A percentile compares a stretch with the other conserved stretches of the same genome.
Evolutionary conservation across 1,140 invertebrate genomes (phyloP).

Genomic region (Plectrocnemia conspersa): DNA sequence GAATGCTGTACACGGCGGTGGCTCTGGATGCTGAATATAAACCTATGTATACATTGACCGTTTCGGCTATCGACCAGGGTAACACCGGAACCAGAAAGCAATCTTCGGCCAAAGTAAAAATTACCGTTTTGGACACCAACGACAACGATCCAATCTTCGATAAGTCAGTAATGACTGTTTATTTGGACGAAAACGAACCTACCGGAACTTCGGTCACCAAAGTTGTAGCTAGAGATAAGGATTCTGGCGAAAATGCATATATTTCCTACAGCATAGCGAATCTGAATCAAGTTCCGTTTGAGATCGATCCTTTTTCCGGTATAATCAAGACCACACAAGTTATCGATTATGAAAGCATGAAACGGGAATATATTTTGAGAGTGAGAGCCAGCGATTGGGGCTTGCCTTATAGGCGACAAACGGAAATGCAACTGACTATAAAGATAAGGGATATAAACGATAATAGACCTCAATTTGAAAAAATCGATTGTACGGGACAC

Average conservation of each 20-base stretch:
- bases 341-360: conserved; percentile 89
- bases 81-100: conserved; percentile 77
- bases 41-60: conserved; percentile 84
- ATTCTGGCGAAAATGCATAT: conserved; percentile 91
- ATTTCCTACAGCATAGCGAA: conserved; percentile 92
- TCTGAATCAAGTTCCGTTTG: conserved; percentile 84
- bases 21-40: conserved; percentile 83
- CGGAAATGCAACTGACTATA: conserved; percentile 79
- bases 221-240: conserved; percentile 79
- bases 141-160: conserved; percentile 90
- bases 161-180: conserved; percentile 59
- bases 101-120: conserved; percentile 84
- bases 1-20: conserved; percentile 82
- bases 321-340: conserved; percentile 74
- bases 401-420: conserved; percentile 80
- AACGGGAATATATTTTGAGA: conserved; percentile 71
- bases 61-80: conserved; percentile 85
- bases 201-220: conserved; percentile 76
- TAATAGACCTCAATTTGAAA: conserved; percentile 84
- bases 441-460: conserved; percentile 86
- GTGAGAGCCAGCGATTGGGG: conserved; percentile 95
- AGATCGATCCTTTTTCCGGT: conserved; percentile 93
- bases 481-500: conserved; percentile 78
- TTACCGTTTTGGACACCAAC: conserved; percentile 82
- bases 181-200: conserved; percentile 81